phyloP scores from a whole-genome alignment of 1,140 invertebrate species.

The Drosophila erecta region DNA sequence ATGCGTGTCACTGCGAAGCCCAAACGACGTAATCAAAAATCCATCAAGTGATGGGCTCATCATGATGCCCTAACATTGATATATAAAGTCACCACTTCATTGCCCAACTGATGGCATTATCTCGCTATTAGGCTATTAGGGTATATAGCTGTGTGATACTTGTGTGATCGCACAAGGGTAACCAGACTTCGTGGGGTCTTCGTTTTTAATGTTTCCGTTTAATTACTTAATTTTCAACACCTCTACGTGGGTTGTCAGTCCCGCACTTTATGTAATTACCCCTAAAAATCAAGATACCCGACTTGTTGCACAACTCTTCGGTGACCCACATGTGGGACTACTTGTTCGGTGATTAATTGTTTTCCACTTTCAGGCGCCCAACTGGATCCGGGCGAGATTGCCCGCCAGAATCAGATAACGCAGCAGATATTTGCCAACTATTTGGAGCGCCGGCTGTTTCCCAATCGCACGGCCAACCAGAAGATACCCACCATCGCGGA shows the following conservation, averaged over 20 bases:
- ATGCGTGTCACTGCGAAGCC: slow-evolving; percentile 35
- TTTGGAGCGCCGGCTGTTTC: slow-evolving; percentile 88
- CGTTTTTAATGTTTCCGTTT: slow-evolving; percentile 27
- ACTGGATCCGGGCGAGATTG: slow-evolving; percentile 87
- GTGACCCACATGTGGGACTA: slow-evolving; percentile 55
- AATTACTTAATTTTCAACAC: slow-evolving; percentile 59
- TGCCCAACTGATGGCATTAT: slow-evolving; percentile 31
- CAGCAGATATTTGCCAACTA: slow-evolving; percentile 89
- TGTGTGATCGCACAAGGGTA: slow-evolving; percentile 32
- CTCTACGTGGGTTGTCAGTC: slow-evolving; percentile 44
- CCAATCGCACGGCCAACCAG: slow-evolving; percentile 85
- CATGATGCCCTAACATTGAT: slow-evolving; percentile 15
- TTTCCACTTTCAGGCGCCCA: slow-evolving; percentile 57
- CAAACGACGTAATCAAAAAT: slow-evolving; percentile 37
- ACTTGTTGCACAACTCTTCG: slow-evolving; percentile 47
- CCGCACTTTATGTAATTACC: slow-evolving; percentile 68
- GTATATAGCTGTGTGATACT: slow-evolving; percentile 14
- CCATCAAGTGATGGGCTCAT: slow-evolving; percentile 28
- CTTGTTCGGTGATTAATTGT: slow-evolving; percentile 58
- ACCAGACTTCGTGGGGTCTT: slow-evolving; percentile 19
- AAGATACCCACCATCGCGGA: slow-evolving; percentile 87
- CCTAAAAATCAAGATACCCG: slow-evolving; percentile 5
- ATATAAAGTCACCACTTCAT: slow-evolving; percentile 5
- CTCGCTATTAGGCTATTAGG: slow-evolving; percentile 28
- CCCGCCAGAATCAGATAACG: slow-evolving; percentile 89